Percentiles rank a stretch among this genome's conserved stretches.
Evolutionary conservation across 2,888 invertebrate genomes (phyloP).

Genomic region (Philaethria dido): DNA sequence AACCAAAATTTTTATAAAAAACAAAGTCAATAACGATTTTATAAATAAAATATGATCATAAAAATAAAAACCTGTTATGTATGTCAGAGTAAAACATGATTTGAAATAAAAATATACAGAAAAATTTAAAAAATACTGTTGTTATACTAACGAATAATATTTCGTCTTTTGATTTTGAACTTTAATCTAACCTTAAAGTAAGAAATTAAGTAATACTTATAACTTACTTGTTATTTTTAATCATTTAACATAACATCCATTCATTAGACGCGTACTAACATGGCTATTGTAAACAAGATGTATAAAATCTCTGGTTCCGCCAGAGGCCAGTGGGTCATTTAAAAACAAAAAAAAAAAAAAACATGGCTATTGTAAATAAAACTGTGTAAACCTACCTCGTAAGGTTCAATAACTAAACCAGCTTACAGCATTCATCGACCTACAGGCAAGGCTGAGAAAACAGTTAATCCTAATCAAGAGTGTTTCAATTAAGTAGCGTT

Average conservation of each 20-base stretch:
- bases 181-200: not conserved
- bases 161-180: not conserved
- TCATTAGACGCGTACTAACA: not conserved
- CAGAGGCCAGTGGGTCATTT: no score
- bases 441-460: slow-evolving; percentile 36
- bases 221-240: not conserved
- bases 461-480: slow-evolving; percentile 33
- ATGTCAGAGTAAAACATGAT: not conserved
- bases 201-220: not conserved
- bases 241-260: not conserved
- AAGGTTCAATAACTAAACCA: not conserved
- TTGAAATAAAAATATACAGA: not conserved
- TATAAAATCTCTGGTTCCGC: no score
- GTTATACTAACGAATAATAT: not conserved
- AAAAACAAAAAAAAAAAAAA: no score
- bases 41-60: not conserved
- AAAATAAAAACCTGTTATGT: not conserved
- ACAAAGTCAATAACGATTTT: slow-evolving; percentile 5
- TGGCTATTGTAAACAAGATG: not conserved
- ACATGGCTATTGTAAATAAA: not conserved
- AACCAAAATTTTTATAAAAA: not conserved
- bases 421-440: slow-evolving; percentile 9
- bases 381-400: not conserved
- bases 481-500: slow-evolving; percentile 34
- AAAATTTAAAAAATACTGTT: no score